phyloP scores from a whole-genome alignment of 2,888 invertebrate genomes.

The Drosophila nr. fundita region DNA sequence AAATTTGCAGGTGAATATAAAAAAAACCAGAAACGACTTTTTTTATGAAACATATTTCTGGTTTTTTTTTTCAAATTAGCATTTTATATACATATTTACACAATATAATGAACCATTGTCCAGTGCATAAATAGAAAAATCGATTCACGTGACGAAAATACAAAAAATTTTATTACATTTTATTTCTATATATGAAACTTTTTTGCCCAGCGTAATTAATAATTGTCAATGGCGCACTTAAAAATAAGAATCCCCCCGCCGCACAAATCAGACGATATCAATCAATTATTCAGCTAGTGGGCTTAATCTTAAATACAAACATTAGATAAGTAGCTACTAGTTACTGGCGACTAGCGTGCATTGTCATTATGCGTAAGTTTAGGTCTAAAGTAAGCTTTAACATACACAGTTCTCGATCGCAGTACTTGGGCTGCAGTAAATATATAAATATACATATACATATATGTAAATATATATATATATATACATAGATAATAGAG shows the following conservation, averaged over 20 bases:
- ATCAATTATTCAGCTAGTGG: conserved; percentile 22
- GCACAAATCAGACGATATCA: conserved; percentile 10
- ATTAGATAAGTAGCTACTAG: conserved; percentile 45
- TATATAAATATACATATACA: conserved; percentile 29
- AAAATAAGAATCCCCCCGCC: conserved; percentile 1
- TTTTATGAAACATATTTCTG: background rate
- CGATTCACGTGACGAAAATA: conserved; percentile 41
- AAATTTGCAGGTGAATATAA: background rate
- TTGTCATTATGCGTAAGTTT: conserved; percentile 50
- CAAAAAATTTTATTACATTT: conserved; percentile 47
- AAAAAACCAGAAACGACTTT: background rate
- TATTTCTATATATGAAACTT: conserved; percentile 11
- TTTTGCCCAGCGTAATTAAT: conserved; percentile 11
- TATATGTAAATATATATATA: conserved; percentile 27
- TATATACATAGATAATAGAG: conserved; percentile 34
- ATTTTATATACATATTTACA: background rate
- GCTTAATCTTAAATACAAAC: conserved; percentile 38
- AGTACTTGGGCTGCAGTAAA: conserved; percentile 26
- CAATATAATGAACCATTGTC: background rate
- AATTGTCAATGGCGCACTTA: conserved; percentile 14
- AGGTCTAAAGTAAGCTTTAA: conserved; percentile 43
- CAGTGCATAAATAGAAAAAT: background rate
- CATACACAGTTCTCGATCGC: conserved; percentile 60
- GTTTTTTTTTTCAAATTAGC: background rate
- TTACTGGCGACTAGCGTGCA: conserved; percentile 45